phyloP scores from a whole-genome alignment of 2,888 invertebrate genomes.

The Tetranychus piercei region DNA sequence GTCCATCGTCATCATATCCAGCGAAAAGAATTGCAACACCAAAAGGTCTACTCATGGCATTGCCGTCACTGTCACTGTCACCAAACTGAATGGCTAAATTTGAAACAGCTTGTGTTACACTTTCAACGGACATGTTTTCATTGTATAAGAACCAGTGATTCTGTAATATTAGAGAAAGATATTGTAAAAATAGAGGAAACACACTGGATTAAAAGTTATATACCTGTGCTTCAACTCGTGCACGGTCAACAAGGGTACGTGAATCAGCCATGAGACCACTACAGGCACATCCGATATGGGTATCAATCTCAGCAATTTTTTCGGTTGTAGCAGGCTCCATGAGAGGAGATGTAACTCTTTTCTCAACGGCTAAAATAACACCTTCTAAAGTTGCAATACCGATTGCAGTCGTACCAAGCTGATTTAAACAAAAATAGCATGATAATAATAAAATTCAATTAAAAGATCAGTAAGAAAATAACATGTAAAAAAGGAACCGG shows the following conservation, averaged over 20 bases:
- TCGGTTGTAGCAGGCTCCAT: conserved; percentile 95
- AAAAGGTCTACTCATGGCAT: conserved; percentile 74
- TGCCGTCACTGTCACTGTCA: conserved; percentile 74
- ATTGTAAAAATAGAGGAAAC: background rate
- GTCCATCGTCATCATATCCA: conserved; percentile 71
- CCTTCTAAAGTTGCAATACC: conserved; percentile 92
- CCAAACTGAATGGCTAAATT: conserved; percentile 98
- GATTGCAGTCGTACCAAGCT: conserved; percentile 89
- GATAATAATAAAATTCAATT: background rate
- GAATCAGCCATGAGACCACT: conserved; percentile 97
- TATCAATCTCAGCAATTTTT: conserved; percentile 95
- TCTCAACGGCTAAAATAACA: conserved; percentile 90
- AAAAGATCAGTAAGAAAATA: background rate
- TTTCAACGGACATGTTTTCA: conserved; percentile 87
- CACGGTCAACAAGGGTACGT: conserved; percentile 74
- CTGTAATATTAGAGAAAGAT: conserved; percentile 28
- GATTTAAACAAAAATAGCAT: conserved; percentile 23
- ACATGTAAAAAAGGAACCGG: background rate
- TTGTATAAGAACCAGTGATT: conserved; percentile 97
- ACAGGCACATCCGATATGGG: conserved; percentile 85
- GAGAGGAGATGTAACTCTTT: conserved; percentile 83
- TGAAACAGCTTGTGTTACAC: conserved; percentile 93
- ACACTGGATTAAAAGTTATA: conserved; percentile 8
- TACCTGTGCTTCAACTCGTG: conserved; percentile 76
- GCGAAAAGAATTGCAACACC: conserved; percentile 97